Percentiles rank a stretch among this genome's conserved stretches.
These are phyloP conservation scores for Ceratoteleas bidentatus DNA, from an alignment of 1,140 invertebrate species.

Conservation along the genomic window DNA sequence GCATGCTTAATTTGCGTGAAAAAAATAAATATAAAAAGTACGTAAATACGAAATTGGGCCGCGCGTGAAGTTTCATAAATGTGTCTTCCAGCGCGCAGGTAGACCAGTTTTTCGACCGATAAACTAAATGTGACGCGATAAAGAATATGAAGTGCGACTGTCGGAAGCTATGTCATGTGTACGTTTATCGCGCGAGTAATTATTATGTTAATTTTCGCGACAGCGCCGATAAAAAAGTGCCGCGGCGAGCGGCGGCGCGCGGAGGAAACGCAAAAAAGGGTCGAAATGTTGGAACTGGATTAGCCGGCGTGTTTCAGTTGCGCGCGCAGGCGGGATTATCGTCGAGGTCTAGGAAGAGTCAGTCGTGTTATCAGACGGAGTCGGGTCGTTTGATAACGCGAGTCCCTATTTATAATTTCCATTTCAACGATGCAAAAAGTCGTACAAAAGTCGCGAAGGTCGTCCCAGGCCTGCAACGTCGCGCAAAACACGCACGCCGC, in stretches of 20 bases:
- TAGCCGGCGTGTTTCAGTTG: conserved; percentile 3
- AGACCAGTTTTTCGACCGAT: conserved; percentile 66
- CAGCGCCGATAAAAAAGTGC: conserved; percentile 53
- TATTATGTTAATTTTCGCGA: conserved; percentile 63
- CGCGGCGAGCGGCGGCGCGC: conserved; percentile 1
- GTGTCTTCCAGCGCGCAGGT: conserved; percentile 44
- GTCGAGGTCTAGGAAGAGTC: conserved; percentile 66
- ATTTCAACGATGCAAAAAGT: conserved; percentile 32
- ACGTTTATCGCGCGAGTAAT: conserved; percentile 61
- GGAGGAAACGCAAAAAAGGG: conserved; percentile 23
- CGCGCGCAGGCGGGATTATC: conserved; percentile 64
- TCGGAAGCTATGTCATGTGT: conserved; percentile 60
- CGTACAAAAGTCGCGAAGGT: conserved; percentile 29
- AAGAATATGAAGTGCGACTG: conserved; percentile 62
- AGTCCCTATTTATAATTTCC: conserved; percentile 66
- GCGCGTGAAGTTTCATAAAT: conserved; percentile 47
- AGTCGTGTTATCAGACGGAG: conserved; percentile 59
- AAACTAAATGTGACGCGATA: conserved; percentile 66
- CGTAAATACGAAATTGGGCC: conserved; percentile 39
- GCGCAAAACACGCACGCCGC: conserved; percentile 9
- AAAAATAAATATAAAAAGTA: neutral
- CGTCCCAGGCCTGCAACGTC: conserved; percentile 4
- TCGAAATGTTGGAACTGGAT: conserved; percentile 18
- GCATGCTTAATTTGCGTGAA: neutral
- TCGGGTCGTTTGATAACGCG: conserved; percentile 71